Evolutionary conservation across 2,888 invertebrate genomes (phyloP).

Genomic region (Polia nebulosa): DNA sequence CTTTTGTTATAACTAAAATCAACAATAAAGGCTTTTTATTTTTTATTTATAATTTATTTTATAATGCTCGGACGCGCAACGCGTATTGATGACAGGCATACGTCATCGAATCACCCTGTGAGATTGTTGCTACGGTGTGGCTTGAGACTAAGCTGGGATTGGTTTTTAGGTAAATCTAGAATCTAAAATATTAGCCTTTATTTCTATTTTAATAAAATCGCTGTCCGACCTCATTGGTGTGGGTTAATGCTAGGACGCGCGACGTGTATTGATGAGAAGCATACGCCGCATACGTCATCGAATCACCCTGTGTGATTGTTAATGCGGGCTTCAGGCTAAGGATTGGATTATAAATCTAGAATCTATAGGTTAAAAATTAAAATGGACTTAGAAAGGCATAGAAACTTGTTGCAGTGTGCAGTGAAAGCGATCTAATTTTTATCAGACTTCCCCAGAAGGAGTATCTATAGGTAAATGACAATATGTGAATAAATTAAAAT

Average conservation of each 20-base stretch:
- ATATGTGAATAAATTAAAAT: background rate
- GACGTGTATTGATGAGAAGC: constrained; percentile 85
- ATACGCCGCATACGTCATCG: constrained; percentile 87
- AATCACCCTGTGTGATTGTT: constrained; percentile 72
- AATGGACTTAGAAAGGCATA: no score
- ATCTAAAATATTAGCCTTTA: no score
- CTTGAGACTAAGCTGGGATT: background rate
- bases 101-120: constrained; percentile 83
- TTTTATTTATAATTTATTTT: no score
- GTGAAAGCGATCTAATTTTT: no score
- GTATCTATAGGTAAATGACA: background rate
- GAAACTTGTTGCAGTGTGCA: no score
- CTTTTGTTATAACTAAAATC: no score
- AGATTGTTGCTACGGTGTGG: constrained; percentile 34
- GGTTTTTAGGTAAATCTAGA: no score
- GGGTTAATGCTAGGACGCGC: constrained; percentile 82
- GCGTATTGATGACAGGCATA: constrained; percentile 85
- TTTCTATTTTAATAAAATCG: constrained; percentile 87
- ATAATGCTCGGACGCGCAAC: constrained; percentile 79
- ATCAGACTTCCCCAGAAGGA: background rate
- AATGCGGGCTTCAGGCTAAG: background rate
- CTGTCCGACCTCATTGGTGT: constrained; percentile 84
- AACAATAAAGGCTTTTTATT: no score
- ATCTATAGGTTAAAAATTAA: background rate
- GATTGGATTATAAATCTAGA: constrained; percentile 1